Evolutionary conservation across 2,888 invertebrate species (phyloP).

Genomic region (Amphipyra berbera): DNA sequence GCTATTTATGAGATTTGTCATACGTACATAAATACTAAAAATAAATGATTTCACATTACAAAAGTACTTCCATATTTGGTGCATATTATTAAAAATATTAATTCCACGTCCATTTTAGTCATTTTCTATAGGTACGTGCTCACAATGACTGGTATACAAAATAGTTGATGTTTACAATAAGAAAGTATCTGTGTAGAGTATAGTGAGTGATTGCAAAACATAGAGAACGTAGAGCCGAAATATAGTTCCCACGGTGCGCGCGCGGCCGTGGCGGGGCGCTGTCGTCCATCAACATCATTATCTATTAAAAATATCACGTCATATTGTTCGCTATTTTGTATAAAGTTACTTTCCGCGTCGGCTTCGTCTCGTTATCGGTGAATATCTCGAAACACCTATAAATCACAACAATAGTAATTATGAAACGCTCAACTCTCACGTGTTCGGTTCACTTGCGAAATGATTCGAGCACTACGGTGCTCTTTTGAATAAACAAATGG

Average conservation of each 20-base stretch:
- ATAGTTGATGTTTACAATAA: slow-evolving; percentile 68
- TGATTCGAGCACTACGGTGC: slow-evolving; percentile 48
- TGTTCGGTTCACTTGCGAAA: slow-evolving; percentile 65
- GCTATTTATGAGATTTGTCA: slow-evolving; percentile 28
- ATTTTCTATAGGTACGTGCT: slow-evolving; percentile 8
- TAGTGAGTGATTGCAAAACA: slow-evolving; percentile 82
- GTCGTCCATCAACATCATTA: slow-evolving; percentile 89
- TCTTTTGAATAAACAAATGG: slow-evolving; percentile 60
- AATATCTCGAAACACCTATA: slow-evolving; percentile 84
- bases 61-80: slow-evolving; percentile 14
- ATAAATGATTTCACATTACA: slow-evolving; percentile 14
- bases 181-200: slow-evolving; percentile 65
- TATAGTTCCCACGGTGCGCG: slow-evolving; percentile 86
- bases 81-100: neutral
- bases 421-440: slow-evolving; percentile 72
- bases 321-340: slow-evolving; percentile 89
- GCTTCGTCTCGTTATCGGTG: slow-evolving; percentile 70
- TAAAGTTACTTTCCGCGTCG: slow-evolving; percentile 83
- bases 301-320: slow-evolving; percentile 90
- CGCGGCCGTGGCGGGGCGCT: slow-evolving; percentile 74
- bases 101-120: neutral
- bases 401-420: slow-evolving; percentile 84
- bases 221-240: slow-evolving; percentile 81
- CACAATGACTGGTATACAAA: slow-evolving; percentile 30
- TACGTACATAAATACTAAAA: slow-evolving; percentile 4